Evolutionary conservation across 1,140 invertebrate genomes (phyloP).

Genomic region (Plutomurus gul): DNA sequence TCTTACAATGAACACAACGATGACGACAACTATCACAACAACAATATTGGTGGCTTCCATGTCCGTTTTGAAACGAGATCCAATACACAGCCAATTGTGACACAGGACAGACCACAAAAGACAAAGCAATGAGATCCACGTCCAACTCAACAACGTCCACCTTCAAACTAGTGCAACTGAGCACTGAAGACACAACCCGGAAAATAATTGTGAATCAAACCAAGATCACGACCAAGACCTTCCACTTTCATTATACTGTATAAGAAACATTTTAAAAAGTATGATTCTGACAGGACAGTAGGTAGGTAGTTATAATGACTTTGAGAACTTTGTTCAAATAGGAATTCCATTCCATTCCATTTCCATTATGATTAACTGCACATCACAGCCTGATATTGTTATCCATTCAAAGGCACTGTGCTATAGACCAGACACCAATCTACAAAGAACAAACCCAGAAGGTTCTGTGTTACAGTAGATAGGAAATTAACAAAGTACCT

Average conservation of each 20-base stretch:
- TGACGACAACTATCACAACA: slow-evolving; percentile 32
- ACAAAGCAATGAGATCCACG: too few relatives aligned
- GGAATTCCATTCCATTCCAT: background rate
- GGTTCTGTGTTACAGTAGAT: too few relatives aligned
- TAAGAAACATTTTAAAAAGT: background rate
- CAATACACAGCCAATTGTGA: background rate
- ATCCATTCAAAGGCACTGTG: too few relatives aligned
- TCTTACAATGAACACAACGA: slow-evolving; percentile 38
- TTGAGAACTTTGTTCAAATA: background rate
- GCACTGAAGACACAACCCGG: background rate
- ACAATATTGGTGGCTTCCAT: slow-evolving; percentile 32
- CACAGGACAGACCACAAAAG: background rate
- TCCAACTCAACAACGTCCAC: background rate
- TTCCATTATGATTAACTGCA: background rate
- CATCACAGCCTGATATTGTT: too few relatives aligned
- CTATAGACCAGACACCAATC: too few relatives aligned
- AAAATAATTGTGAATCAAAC: slow-evolving; percentile 3
- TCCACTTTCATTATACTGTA: background rate
- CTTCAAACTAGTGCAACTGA: background rate
- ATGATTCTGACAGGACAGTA: background rate
- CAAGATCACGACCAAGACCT: slow-evolving; percentile 12
- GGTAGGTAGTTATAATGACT: background rate
- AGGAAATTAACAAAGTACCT: too few relatives aligned
- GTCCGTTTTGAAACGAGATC: background rate
- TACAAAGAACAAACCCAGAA: too few relatives aligned